These are phyloP conservation scores for Dermatemys mawii DNA, from an alignment of 2,113 vertebrate species.

Conservation along the genomic window DNA sequence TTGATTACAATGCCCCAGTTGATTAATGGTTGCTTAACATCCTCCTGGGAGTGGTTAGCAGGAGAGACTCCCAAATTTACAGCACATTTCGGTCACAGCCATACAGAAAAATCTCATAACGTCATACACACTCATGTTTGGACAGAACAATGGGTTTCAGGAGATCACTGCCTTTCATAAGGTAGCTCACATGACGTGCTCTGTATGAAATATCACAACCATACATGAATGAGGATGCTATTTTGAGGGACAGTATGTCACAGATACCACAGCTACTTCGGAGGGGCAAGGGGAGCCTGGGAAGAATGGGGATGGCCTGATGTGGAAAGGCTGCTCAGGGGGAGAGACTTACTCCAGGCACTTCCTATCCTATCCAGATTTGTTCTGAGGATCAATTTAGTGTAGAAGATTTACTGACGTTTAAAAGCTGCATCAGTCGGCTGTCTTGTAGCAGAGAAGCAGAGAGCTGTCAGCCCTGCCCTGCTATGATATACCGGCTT, in stretches of 20 bases:
- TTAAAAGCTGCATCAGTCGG: constrained; percentile 1
- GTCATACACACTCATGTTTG: too few species aligned
- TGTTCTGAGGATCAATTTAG: not conserved
- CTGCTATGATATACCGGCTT: not conserved
- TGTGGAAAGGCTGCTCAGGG: not conserved
- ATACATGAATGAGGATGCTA: too few species aligned
- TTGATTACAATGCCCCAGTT: too few species aligned
- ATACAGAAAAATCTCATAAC: too few species aligned
- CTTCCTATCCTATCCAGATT: not conserved
- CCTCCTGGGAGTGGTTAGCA: too few species aligned
- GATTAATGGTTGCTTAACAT: too few species aligned
- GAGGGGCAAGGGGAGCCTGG: not conserved
- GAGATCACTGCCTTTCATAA: too few species aligned
- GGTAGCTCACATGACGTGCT: too few species aligned
- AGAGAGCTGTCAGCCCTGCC: not conserved
- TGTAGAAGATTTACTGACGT: constrained; percentile 9
- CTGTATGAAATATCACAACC: too few species aligned
- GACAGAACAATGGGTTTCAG: too few species aligned
- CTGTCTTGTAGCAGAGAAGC: not conserved
- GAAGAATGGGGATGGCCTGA: not conserved
- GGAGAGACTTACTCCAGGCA: not conserved
- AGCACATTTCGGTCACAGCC: too few species aligned
- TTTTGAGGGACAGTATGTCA: not conserved
- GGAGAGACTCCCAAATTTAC: too few species aligned
- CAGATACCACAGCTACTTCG: not conserved